Evolutionary conservation across 2,888 invertebrate species (phyloP).

Genomic region (Lasioglossum figueresi): DNA sequence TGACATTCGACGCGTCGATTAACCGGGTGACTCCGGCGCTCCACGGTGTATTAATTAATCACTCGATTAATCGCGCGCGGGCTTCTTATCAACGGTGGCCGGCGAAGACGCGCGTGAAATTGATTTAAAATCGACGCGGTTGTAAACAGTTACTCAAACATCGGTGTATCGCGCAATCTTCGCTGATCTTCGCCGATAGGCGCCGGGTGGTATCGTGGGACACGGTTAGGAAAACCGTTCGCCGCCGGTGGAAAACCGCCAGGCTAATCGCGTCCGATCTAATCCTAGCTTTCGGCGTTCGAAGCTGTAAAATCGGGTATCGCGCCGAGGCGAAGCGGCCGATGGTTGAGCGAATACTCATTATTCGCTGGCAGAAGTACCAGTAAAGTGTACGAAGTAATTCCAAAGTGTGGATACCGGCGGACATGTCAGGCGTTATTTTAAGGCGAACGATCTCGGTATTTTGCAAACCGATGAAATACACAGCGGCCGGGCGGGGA

Average conservation of each 20-base stretch:
- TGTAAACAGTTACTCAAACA: slow-evolving; percentile 49
- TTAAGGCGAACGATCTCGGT: slow-evolving; percentile 46
- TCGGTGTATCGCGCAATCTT: slow-evolving; percentile 18
- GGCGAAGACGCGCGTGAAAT: slow-evolving; percentile 58
- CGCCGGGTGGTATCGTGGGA: slow-evolving; percentile 23
- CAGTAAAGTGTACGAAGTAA: slow-evolving; percentile 51
- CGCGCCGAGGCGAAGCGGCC: slow-evolving; percentile 11
- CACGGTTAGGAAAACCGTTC: slow-evolving; percentile 20
- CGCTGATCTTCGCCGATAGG: not conserved
- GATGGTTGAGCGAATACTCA: slow-evolving; percentile 36
- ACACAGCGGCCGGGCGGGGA: slow-evolving; percentile 24
- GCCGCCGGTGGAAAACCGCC: slow-evolving; percentile 32
- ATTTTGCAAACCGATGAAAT: slow-evolving; percentile 47
- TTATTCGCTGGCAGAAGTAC: slow-evolving; percentile 46
- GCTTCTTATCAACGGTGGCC: not conserved
- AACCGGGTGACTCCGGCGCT: slow-evolving; percentile 30
- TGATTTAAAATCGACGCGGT: slow-evolving; percentile 61
- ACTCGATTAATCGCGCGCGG: slow-evolving; percentile 22
- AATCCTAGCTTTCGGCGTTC: slow-evolving; percentile 39
- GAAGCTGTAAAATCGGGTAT: slow-evolving; percentile 51
- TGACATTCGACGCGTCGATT: slow-evolving; percentile 49
- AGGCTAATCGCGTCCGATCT: slow-evolving; percentile 54
- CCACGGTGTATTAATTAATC: slow-evolving; percentile 50
- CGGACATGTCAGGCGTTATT: slow-evolving; percentile 44
- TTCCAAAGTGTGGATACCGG: slow-evolving; percentile 39